Percentiles rank a stretch among this genome's conserved stretches.
Conservation (phyloP, 1,140 invertebrate genomes). For the Platyscapa corneri region DNA sequence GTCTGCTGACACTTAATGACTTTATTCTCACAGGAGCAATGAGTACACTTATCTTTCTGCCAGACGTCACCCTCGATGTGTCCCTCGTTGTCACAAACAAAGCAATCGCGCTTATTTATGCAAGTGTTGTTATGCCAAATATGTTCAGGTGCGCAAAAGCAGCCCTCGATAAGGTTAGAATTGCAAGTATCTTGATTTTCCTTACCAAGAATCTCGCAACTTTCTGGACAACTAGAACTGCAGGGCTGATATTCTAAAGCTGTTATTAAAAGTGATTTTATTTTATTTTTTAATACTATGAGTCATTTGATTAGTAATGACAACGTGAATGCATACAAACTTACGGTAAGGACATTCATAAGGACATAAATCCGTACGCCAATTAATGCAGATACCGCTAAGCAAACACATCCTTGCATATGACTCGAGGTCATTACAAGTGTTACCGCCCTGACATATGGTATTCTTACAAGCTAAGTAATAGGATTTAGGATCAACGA, state of each 20-base stretch:
- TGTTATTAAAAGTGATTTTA: constrained; percentile 32
- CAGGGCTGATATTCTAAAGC: constrained; percentile 82
- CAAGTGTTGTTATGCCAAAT: constrained; percentile 74
- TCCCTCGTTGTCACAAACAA: constrained; percentile 80
- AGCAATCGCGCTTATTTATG: constrained; percentile 73
- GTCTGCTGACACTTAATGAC: constrained; percentile 76
- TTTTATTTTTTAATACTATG: too few relatives aligned
- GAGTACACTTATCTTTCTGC: constrained; percentile 83
- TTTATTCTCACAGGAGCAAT: constrained; percentile 80
- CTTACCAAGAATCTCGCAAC: constrained; percentile 78
- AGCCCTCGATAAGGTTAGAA: constrained; percentile 80
- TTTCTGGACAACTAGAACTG: constrained; percentile 79
- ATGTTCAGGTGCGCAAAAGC: constrained; percentile 85
- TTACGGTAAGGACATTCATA: constrained; percentile 73
- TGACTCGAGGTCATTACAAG: constrained; percentile 80
- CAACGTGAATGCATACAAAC: neutral
- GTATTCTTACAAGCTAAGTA: constrained; percentile 81
- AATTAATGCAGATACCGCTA: constrained; percentile 81
- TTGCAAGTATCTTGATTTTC: constrained; percentile 67
- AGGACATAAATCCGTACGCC: constrained; percentile 81
- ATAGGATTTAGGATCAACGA: constrained; percentile 82
- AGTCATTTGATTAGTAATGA: too few relatives aligned
- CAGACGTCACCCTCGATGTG: constrained; percentile 79
- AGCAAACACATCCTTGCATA: constrained; percentile 83
- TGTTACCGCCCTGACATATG: constrained; percentile 75